Evolutionary conservation across 1,140 invertebrate genomes (phyloP).

Genomic region (Heliconius himera): DNA sequence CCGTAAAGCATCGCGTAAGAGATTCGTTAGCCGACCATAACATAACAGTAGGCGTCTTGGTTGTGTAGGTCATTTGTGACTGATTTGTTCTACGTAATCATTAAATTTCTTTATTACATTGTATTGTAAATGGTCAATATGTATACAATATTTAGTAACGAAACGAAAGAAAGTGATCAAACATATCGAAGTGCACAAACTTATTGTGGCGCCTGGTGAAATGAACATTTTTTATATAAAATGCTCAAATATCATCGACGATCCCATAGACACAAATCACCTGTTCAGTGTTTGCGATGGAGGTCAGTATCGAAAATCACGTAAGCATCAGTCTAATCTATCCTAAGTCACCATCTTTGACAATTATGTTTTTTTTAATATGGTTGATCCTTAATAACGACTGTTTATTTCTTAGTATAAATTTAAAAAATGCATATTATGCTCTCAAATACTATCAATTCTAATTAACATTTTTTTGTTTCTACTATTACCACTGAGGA

Average conservation of each 20-base stretch:
- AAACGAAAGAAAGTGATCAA: constrained; percentile 35
- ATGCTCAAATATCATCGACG: constrained; percentile 81
- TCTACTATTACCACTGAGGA: too few relatives aligned
- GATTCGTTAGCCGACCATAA: constrained; percentile 67
- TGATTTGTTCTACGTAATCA: constrained; percentile 1
- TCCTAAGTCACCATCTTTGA: not conserved
- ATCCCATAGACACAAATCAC: constrained; percentile 76
- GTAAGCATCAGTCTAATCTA: not conserved
- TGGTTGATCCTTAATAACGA: too few relatives aligned
- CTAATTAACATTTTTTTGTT: too few relatives aligned
- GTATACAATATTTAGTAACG: constrained; percentile 25
- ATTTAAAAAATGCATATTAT: too few relatives aligned
- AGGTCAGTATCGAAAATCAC: constrained; percentile 59
- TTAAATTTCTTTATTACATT: not conserved
- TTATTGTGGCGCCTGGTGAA: constrained; percentile 56
- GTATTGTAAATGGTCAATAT: not conserved
- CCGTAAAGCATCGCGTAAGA: constrained; percentile 48
- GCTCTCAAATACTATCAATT: too few relatives aligned
- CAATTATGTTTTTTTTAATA: too few relatives aligned
- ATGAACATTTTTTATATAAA: constrained; percentile 77
- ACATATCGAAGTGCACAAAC: constrained; percentile 41
- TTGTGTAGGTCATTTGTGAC: constrained; percentile 55
- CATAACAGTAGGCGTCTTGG: constrained; percentile 67
- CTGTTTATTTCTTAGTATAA: too few relatives aligned
- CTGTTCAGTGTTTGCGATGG: constrained; percentile 78